A percentile compares a stretch with the other conserved stretches of the same genome.
phyloP scores from a whole-genome alignment of 2,797 vertebrate species.

The Brachymystax lenok region DNA sequence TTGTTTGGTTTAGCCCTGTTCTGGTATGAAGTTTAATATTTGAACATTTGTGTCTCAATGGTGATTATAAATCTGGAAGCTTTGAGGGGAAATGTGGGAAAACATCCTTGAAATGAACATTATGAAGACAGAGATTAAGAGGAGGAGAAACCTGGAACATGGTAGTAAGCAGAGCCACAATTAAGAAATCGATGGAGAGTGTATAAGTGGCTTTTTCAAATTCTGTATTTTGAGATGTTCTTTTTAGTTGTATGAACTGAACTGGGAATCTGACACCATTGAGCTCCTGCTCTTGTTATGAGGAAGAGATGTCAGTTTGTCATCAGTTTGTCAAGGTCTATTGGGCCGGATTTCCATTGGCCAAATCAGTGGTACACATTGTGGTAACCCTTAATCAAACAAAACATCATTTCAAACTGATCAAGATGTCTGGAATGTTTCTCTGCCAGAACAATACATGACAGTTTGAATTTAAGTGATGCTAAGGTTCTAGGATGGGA shows the following conservation, averaged over 20 bases:
- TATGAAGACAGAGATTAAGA: slow-evolving; percentile 13
- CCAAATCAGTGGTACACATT: slow-evolving; percentile 63
- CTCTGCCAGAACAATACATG: slow-evolving; percentile 62
- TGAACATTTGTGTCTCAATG: slow-evolving; percentile 4
- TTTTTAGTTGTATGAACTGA: neutral
- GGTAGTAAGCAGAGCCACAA: slow-evolving; percentile 33
- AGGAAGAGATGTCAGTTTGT: slow-evolving; percentile 6
- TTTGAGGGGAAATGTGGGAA: slow-evolving; percentile 32
- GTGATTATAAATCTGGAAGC: slow-evolving; percentile 45
- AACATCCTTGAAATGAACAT: slow-evolving; percentile 30
- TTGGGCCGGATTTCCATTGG: slow-evolving; percentile 28
- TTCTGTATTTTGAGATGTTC: slow-evolving; percentile 17
- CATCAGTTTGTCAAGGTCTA: slow-evolving; percentile 34
- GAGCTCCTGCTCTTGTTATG: neutral
- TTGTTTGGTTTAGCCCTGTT: slow-evolving; percentile 53
- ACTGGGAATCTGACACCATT: neutral
- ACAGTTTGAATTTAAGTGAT: slow-evolving; percentile 73
- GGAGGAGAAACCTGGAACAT: slow-evolving; percentile 47
- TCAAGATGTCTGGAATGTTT: slow-evolving; percentile 53
- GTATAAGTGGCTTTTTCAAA: neutral
- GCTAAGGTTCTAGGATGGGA: slow-evolving; percentile 69
- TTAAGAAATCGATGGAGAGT: slow-evolving; percentile 37
- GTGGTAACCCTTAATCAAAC: slow-evolving; percentile 73
- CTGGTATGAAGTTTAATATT: slow-evolving; percentile 50
- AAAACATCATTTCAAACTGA: slow-evolving; percentile 66